phyloP scores from a whole-genome alignment of 2,888 invertebrate species.

The Odontothrips loti region DNA sequence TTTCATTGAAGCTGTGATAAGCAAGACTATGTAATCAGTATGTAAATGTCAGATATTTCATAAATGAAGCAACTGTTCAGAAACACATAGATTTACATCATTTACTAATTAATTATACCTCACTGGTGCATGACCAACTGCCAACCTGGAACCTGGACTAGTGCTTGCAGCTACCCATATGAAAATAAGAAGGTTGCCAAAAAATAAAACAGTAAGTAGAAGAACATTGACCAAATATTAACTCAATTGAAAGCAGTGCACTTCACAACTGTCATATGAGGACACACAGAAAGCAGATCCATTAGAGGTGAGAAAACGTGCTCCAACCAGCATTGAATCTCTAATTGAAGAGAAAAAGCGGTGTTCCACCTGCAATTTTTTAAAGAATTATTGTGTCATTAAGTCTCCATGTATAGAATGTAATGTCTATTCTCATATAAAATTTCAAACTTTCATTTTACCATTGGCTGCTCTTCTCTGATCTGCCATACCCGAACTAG shows the following conservation, averaged over 20 bases:
- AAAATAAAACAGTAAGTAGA: not conserved
- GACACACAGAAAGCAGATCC: slow-evolving; percentile 42
- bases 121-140: too few relatives aligned
- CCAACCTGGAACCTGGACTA: too few relatives aligned
- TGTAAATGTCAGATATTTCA: not conserved
- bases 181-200: too few relatives aligned
- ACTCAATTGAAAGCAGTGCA: slow-evolving; percentile 39
- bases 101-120: too few relatives aligned
- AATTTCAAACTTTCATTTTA: not conserved
- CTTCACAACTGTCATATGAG: slow-evolving; percentile 41
- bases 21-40: not conserved
- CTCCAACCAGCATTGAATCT: slow-evolving; percentile 42
- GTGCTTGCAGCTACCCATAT: too few relatives aligned
- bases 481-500: slow-evolving; percentile 43
- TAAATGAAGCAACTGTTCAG: too few relatives aligned
- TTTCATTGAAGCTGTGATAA: slow-evolving; percentile 13
- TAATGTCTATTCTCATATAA: not conserved
- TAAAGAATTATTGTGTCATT: not conserved
- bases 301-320: slow-evolving; percentile 40
- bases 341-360: slow-evolving; percentile 39
- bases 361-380: slow-evolving; percentile 39
- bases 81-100: too few relatives aligned
- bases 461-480: slow-evolving; percentile 32
- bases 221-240: not conserved
- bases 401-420: not conserved